Conservation (phyloP, 2,113 vertebrate genomes). For the Ploceus nigricollis region DNA sequence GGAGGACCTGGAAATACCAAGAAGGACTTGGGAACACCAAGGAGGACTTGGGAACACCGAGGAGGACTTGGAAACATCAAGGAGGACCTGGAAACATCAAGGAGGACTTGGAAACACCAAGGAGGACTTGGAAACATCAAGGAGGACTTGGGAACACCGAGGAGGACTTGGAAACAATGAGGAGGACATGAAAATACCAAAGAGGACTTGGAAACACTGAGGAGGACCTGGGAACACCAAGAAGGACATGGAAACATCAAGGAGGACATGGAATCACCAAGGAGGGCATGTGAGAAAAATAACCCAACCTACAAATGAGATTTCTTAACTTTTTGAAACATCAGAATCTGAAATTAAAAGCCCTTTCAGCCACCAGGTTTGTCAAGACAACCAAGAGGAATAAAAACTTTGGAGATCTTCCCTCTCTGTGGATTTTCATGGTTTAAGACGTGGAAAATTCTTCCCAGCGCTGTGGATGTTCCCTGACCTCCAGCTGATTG, state of each 20-base stretch:
- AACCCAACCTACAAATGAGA: background rate
- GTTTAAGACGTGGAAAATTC: background rate
- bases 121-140: accelerated
- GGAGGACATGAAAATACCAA: accelerated
- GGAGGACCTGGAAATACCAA: accelerated
- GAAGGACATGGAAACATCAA: accelerated
- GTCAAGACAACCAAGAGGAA: background rate
- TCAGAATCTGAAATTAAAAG: background rate
- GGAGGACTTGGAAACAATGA: background rate
- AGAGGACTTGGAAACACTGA: accelerated
- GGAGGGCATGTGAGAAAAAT: too few species aligned
- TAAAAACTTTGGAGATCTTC: background rate
- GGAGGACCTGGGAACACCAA: accelerated
- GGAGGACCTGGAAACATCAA: accelerated
- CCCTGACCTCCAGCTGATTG: background rate
- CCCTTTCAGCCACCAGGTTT: background rate
- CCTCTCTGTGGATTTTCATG: background rate
- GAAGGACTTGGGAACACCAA: background rate
- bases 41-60: background rate
- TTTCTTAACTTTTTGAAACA: background rate
- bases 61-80: accelerated
- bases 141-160: too few species aligned
- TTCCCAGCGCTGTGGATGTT: background rate
- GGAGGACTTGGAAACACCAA: too few species aligned
- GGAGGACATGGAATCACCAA: background rate